Evolutionary conservation across 2,888 invertebrate species (phyloP), one percentile per base, ranked within the genome.

Genomic region (Latrodectus hesperus): DNA sequence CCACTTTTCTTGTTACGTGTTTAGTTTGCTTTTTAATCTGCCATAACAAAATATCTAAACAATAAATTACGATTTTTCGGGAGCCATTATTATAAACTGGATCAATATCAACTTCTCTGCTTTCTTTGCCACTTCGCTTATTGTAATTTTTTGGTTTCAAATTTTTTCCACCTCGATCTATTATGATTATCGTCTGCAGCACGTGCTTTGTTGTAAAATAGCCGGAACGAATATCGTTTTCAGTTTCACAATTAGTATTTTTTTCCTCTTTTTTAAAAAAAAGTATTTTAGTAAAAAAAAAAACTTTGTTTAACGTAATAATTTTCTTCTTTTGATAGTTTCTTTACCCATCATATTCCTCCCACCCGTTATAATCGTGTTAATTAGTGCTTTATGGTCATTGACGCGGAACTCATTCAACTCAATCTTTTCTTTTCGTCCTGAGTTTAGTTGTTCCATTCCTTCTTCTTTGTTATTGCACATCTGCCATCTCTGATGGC

Each of bases 31-130:
- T 60, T 60, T 60, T 60, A 60, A 60, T 60, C 74, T 64, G 8
- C 75, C 26, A n/a, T 38, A 14, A 65, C 60, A 74, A 73, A 51
- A 67, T 67, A 72, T 26, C 52, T 52, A 65, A 81, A 73, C 73
- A 81, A 67, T 81, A 81, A 81, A 81, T 81, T 73, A 81, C 65
- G 67, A 81, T 81, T 67, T 67, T 68, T 52, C 74, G 26, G 16
- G 60, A 55, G 72, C 49, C 51, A n/a, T 81, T 81, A 81, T 81
- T 81, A 74, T 51, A 67, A 26, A n/a, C 51, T 14, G 67, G 72
- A 81, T 81, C 81, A 67, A 81, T 81, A 81, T 81, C 55, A 52
- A 74, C 81, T 74, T 74, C 65, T 12, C 77, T 22, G n/a, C 38
- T n/a, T 79, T n/a, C 68, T 38, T 38, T 38, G n/a, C 67, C 17